Base-by-base conservation (phyloP, 2,797 vertebrate species). In the Mus spretus region DNA sequence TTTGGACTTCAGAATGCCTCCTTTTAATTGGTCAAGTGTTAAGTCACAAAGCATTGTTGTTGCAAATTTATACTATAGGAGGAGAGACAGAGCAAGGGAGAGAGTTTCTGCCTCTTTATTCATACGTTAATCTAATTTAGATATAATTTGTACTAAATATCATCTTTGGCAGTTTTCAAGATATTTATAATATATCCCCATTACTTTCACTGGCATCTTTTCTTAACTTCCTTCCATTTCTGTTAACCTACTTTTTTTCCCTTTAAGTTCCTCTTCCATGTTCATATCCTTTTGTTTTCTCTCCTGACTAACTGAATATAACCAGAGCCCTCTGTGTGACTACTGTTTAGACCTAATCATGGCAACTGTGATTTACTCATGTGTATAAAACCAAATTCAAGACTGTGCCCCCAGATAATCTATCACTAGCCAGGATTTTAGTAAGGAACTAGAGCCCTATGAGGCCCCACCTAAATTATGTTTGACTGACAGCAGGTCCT, bases 11-110 rank as follows among this genome's bases (percentile, higher is more conserved):
- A 80, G 11, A 77, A 55, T 53, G 1, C 10, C 37, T 74, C 61
- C 2, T n/a, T 95, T 97, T 94, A 93, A 92, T 78, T 93, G 34
- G 15, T 37, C 83, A 5, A 59, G 81, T 88, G 22, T 82, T 94
- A 88, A 88, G 78, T 82, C 74, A 86, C 34, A 80, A 47, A 90
- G 13, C 47, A 47, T 47, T 94, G 10, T 6, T 70, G 1, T 88
- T 40, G 14, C 53, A 93, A 93, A 79, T 6, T 90, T n/a, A 75
- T 72, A 93, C 26, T 80, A 63, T 47, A 34, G 40, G 14, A 24
- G 14, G 15, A 93, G 3, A 26, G 7, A 50, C 40, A 67, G 88
- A 12, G 4, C 20, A 8, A 9, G 3, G 4, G 1, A 65, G 7
- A 86, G 12, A 40, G 3, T 84, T 57, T 95, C 50, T 95, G 19